Percentiles rank a stretch among this genome's conserved stretches.
These are phyloP conservation scores for Apis cerana DNA, from an alignment of 1,140 invertebrate species.

Conservation along the genomic window DNA sequence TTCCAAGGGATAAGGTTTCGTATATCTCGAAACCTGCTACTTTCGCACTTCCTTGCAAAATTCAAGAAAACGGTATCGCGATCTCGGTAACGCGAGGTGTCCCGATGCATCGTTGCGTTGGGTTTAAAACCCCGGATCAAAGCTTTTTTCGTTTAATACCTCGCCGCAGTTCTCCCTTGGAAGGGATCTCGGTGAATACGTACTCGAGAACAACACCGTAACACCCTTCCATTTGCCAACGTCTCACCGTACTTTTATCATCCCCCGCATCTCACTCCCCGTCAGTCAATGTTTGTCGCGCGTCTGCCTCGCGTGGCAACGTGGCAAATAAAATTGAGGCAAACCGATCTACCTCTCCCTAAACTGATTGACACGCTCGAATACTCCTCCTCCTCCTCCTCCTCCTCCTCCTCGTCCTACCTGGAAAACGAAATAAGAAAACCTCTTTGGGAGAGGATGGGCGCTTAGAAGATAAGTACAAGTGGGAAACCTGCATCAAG, in stretches of 20 bases:
- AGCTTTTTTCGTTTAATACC: neutral
- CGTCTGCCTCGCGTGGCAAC: neutral
- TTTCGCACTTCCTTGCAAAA: too few species aligned
- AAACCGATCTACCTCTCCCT: slow-evolving; percentile 50
- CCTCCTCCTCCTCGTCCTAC: neutral
- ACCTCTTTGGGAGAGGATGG: neutral
- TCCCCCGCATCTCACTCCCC: too few species aligned
- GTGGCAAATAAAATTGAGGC: slow-evolving; percentile 46
- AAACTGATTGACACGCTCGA: slow-evolving; percentile 57
- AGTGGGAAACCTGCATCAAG: slow-evolving; percentile 50
- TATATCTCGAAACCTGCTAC: neutral
- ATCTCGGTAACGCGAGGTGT: neutral
- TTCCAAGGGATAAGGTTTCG: too few species aligned
- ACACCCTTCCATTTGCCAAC: neutral
- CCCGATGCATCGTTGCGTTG: neutral
- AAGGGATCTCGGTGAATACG: too few species aligned
- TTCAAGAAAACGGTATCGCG: too few species aligned
- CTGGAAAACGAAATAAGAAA: slow-evolving; percentile 24
- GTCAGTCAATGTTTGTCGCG: slow-evolving; percentile 36
- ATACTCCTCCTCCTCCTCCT: slow-evolving; percentile 5
- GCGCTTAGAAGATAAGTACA: slow-evolving; percentile 34
- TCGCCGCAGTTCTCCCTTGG: neutral
- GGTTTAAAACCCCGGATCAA: neutral
- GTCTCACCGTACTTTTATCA: slow-evolving; percentile 7
- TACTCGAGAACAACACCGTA: neutral